phyloP scores from a whole-genome alignment of 2,113 vertebrate species.

The Rhizomys pruinosus region DNA sequence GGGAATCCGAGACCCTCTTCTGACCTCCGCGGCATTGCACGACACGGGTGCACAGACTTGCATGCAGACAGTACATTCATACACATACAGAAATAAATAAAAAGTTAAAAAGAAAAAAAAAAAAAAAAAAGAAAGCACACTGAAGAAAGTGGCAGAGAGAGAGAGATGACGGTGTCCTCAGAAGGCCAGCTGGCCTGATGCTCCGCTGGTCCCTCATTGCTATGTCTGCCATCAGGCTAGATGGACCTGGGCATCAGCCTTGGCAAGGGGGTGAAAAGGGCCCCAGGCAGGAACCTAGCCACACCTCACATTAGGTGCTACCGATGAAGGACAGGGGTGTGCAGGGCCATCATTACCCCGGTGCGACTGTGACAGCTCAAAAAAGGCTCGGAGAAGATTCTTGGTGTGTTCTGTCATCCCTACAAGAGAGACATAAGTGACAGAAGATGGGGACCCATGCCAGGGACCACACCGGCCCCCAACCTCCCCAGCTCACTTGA shows the following conservation, averaged over 20 bases:
- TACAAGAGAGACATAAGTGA: conserved; percentile 71
- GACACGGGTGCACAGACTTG: no score
- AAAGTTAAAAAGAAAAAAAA: no score
- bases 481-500: no score
- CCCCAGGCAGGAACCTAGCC: background rate
- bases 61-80: no score
- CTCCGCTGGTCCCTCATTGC: background rate
- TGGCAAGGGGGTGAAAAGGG: background rate
- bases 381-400: conserved; percentile 95
- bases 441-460: background rate
- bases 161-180: background rate
- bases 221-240: background rate
- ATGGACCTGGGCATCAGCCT: background rate
- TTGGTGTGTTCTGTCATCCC: conserved; percentile 98
- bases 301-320: background rate
- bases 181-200: background rate
- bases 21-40: no score
- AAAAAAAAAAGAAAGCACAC: rapidly evolving
- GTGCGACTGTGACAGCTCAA: conserved; percentile 98
- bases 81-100: no score
- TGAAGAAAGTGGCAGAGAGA: background rate
- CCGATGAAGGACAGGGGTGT: background rate
- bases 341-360: conserved; percentile 88
- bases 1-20: no score
- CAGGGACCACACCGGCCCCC: rapidly evolving